Evolutionary conservation across 2,113 vertebrate genomes (phyloP).

Genomic region (Brachyhypopomus gauderio): DNA sequence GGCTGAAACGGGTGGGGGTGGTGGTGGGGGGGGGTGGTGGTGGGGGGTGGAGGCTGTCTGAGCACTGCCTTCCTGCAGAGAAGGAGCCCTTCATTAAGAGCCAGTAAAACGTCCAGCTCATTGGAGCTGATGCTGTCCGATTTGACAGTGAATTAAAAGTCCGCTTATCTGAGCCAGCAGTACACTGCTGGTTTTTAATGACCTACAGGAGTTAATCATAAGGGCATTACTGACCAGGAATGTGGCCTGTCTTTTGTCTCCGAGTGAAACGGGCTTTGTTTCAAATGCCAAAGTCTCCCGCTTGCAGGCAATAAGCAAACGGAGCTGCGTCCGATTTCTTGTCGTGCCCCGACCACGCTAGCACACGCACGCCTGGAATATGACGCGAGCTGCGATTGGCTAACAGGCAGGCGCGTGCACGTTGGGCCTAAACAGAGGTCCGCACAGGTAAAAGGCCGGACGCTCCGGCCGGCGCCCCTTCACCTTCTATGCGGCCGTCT

Average conservation of each 20-base stretch:
- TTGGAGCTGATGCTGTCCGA: background rate
- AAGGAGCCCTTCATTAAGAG: slow-evolving; percentile 33
- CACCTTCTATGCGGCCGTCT: background rate
- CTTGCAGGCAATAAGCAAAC: slow-evolving; percentile 10
- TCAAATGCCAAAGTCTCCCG: slow-evolving; percentile 7
- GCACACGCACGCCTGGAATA: slow-evolving; percentile 9
- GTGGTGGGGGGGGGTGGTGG: slow-evolving; percentile 1
- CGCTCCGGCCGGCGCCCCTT: background rate
- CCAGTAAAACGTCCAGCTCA: background rate
- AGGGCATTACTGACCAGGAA: background rate
- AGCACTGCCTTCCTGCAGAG: slow-evolving; percentile 39
- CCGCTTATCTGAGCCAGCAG: background rate
- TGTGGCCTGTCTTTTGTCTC: background rate
- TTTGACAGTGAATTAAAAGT: background rate
- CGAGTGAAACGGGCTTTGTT: background rate
- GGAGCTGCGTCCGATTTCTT: background rate
- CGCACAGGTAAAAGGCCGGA: background rate
- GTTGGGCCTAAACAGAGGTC: background rate
- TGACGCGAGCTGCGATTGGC: background rate
- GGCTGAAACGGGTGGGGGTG: slow-evolving; percentile 39
- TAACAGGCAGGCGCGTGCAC: slow-evolving; percentile 1
- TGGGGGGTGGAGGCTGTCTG: slow-evolving; percentile 45
- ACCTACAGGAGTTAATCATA: background rate
- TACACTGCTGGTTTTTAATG: background rate
- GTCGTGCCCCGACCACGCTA: background rate